A percentile compares a stretch with the other conserved stretches of the same genome.
These are phyloP conservation scores for Ophraella communa DNA, from an alignment of 2,888 invertebrate species.

Conservation along the genomic window DNA sequence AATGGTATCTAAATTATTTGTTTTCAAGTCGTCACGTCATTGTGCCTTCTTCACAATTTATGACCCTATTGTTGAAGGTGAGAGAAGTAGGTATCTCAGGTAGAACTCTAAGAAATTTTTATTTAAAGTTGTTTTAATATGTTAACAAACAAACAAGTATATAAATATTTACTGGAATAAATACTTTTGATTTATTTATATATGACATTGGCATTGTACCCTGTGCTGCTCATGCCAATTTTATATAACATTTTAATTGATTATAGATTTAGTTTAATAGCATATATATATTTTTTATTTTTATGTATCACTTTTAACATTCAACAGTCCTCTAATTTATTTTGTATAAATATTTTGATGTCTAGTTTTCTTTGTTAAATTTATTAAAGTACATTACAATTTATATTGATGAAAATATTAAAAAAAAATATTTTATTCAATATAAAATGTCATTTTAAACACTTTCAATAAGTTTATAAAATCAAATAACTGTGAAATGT, in stretches of 20 bases:
- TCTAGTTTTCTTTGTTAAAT: too few relatives aligned
- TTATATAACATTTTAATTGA: slow-evolving; percentile 21
- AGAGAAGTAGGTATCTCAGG: slow-evolving; percentile 40
- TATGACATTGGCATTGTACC: slow-evolving; percentile 48
- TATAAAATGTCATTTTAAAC: too few relatives aligned
- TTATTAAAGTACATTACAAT: too few relatives aligned
- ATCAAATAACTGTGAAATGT: neutral
- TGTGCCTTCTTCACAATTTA: slow-evolving; percentile 54
- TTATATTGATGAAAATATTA: too few relatives aligned
- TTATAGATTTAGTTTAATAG: neutral
- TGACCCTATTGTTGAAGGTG: slow-evolving; percentile 57
- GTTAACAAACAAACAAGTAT: neutral
- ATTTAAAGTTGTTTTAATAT: slow-evolving; percentile 7
- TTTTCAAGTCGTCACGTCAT: slow-evolving; percentile 51
- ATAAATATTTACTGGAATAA: slow-evolving; percentile 8
- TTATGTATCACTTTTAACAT: neutral
- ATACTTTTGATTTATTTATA: slow-evolving; percentile 37
- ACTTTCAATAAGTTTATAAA: neutral
- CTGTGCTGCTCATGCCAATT: slow-evolving; percentile 41
- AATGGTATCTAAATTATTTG: slow-evolving; percentile 60
- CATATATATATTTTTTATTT: neutral
- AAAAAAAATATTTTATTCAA: too few relatives aligned
- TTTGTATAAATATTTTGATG: too few relatives aligned
- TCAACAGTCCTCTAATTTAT: too few relatives aligned
- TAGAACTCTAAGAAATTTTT: neutral